Evolutionary conservation across 2,113 vertebrate species (phyloP), one percentile per base, ranked within the genome.

Genomic region (Macaca mulatta): DNA sequence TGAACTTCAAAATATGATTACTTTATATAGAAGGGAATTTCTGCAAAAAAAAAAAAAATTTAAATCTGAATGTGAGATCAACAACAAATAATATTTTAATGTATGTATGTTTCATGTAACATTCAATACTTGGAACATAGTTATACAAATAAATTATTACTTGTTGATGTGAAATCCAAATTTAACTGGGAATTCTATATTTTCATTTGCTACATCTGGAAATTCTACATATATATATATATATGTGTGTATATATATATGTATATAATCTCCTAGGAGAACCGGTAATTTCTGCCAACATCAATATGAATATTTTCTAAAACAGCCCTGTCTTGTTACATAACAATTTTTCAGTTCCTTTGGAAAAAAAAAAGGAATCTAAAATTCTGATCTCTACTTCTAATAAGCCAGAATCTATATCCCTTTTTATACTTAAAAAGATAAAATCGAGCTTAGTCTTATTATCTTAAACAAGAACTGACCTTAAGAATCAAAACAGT

Each of bases 41-140:
- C 8, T 38, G 17, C 11, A 69, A 27, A 14, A 50, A 85, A 23
- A 69, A 64, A 86, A 83, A 43, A 32, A 87, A 43, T 22, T 95
- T 89, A 61, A 94, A 74, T 90, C 40, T 94, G 30, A 96, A 90
- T 79, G 7, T 78, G 45, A 94, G 9, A 40, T 77, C 40, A 81
- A 82, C 22, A 69, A 61, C 20, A 88, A 81, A 81, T 81, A 52
- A 74, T 45, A 90, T 81, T 79, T 79, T 43, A 79, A 61, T 86
- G 8, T 61, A 45, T 70, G 8, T 79, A 9, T 88, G 22, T 64
- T 4, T 57, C 6, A 35, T 72, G 9, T 18, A 77, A 50, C 74
- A 85, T 35, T 50, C 78, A n/a, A 83, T 84, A 64, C 35, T 79
- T 78, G 3, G 35, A 6, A 59, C 12, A 78, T 81, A 80, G 13